Percentiles rank a stretch among this genome's conserved stretches.
These are phyloP conservation scores for Theristus sp. DNA, from an alignment of 2,888 invertebrate genomes.

Conservation along the genomic window DNA sequence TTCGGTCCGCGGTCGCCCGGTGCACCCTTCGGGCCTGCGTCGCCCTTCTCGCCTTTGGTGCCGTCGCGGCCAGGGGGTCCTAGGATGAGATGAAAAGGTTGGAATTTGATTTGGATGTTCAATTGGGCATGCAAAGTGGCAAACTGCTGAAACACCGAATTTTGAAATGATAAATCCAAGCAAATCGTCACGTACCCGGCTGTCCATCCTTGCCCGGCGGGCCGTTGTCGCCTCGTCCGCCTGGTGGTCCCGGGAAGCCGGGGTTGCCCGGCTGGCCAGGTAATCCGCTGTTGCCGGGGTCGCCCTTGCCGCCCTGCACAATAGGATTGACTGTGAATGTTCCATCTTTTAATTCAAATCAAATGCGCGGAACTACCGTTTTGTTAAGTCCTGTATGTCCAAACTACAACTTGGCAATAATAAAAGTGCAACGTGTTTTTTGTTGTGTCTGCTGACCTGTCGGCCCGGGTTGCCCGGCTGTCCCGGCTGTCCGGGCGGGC, in stretches of 20 bases:
- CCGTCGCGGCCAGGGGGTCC: constrained; percentile 11
- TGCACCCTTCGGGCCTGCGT: constrained; percentile 15
- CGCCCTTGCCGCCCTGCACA: background rate
- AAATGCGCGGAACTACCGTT: background rate
- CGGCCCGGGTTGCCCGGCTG: constrained; percentile 12
- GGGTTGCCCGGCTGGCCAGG: constrained; percentile 16
- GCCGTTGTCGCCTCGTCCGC: background rate
- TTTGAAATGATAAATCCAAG: too few relatives aligned
- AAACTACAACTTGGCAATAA: too few relatives aligned
- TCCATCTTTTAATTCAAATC: too few relatives aligned
- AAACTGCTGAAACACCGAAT: too few relatives aligned
- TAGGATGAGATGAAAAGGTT: too few relatives aligned
- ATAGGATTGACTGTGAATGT: background rate
- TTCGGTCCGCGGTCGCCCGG: constrained; percentile 14
- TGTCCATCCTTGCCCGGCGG: background rate
- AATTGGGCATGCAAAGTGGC: too few relatives aligned
- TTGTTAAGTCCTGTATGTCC: too few relatives aligned
- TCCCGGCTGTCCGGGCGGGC: constrained; percentile 21
- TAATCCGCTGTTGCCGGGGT: constrained; percentile 10
- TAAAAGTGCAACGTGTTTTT: too few relatives aligned
- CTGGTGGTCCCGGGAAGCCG: background rate
- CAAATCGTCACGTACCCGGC: too few relatives aligned
- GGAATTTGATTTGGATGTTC: too few relatives aligned
- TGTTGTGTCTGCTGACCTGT: too few relatives aligned
- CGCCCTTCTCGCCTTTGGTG: constrained; percentile 16